phyloP scores from a whole-genome alignment of 1,140 invertebrate genomes.

The Megalonaias nervosa region DNA sequence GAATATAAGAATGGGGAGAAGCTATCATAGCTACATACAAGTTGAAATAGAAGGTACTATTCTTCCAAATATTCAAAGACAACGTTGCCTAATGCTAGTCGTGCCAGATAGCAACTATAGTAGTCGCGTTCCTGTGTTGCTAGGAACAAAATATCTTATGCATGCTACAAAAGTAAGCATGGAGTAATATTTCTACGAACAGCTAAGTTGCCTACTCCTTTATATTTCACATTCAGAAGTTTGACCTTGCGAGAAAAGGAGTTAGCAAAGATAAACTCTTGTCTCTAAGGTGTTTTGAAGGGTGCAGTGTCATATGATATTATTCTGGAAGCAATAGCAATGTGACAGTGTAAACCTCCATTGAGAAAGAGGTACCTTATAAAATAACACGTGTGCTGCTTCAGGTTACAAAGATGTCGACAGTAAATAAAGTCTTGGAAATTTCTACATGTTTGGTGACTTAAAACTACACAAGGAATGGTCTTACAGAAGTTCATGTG shows the following conservation, averaged over 20 bases:
- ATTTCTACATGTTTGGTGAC: constrained; percentile 3
- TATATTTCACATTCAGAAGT: constrained; percentile 25
- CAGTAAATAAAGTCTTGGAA: no score
- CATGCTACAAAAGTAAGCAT: constrained; percentile 15
- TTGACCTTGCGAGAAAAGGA: constrained; percentile 8
- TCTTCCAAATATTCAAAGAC: neutral
- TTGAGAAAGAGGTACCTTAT: constrained; percentile 4
- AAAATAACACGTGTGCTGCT: constrained; percentile 2
- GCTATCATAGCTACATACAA: constrained; percentile 21
- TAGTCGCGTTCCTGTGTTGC: constrained; percentile 12
- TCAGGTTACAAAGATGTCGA: neutral
- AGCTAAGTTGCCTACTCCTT: constrained; percentile 32
- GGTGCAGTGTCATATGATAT: constrained; percentile 1
- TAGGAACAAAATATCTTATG: no score
- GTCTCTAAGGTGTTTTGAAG: constrained; percentile 5
- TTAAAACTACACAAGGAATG: neutral
- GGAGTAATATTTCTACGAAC: constrained; percentile 32
- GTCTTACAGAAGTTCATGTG: neutral
- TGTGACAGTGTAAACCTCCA: neutral
- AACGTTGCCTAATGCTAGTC: no score
- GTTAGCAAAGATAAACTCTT: constrained; percentile 7
- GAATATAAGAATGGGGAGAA: constrained; percentile 17
- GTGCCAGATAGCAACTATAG: constrained; percentile 17
- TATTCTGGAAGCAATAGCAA: constrained; percentile 1
- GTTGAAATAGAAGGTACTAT: constrained; percentile 18